Conservation (phyloP, 2,888 invertebrate species). For the Rhagonycha fulva region DNA sequence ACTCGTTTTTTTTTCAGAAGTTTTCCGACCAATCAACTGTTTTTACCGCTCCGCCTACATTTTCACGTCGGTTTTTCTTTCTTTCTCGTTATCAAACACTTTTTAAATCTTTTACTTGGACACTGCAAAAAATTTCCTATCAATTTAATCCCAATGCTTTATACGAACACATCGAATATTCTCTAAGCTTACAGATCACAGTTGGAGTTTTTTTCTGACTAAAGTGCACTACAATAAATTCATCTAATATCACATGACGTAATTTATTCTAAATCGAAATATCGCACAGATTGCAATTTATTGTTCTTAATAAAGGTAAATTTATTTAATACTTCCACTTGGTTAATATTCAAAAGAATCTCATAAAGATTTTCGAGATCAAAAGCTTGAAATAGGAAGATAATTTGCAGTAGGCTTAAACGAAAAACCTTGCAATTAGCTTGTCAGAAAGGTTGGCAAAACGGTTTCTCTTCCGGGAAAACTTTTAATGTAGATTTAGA, state of each 20-base stretch:
- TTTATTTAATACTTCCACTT: slow-evolving; percentile 22
- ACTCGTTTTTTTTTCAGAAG: slow-evolving; percentile 43
- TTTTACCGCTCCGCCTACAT: slow-evolving; percentile 49
- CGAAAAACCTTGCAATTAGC: slow-evolving; percentile 23
- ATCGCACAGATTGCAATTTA: background rate
- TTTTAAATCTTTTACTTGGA: slow-evolving; percentile 42
- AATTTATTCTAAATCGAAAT: background rate
- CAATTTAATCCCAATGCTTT: slow-evolving; percentile 54
- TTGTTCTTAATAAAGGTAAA: slow-evolving; percentile 4
- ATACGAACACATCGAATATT: slow-evolving; percentile 52
- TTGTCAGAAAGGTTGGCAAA: slow-evolving; percentile 7
- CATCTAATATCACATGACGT: too few relatives aligned
- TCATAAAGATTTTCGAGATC: slow-evolving; percentile 25
- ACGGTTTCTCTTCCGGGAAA: slow-evolving; percentile 14
- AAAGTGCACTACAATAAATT: background rate
- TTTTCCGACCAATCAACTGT: slow-evolving; percentile 56
- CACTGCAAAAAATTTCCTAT: slow-evolving; percentile 54
- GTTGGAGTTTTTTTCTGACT: background rate
- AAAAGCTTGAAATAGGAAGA: slow-evolving; percentile 24
- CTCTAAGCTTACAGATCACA: slow-evolving; percentile 43
- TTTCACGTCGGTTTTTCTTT: slow-evolving; percentile 46
- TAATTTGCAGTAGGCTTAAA: slow-evolving; percentile 25
- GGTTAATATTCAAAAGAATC: slow-evolving; percentile 17
- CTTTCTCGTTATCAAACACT: slow-evolving; percentile 44
- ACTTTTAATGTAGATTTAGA: slow-evolving; percentile 19